Evolutionary conservation across 2,888 invertebrate species (phyloP).

Genomic region (Dasypogon diadema): DNA sequence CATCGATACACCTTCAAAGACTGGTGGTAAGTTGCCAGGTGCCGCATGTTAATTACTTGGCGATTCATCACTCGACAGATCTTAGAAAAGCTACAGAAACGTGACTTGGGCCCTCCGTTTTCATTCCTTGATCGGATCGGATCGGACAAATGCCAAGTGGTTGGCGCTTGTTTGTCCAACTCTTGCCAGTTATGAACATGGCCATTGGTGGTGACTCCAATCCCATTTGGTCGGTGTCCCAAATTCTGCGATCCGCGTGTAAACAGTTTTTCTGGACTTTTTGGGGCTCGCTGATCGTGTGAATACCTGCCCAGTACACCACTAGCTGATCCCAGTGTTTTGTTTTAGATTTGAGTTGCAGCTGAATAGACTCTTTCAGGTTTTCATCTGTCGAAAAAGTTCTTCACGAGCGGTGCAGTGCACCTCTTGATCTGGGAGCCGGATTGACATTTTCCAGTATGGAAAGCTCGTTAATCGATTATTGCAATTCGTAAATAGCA

Average conservation of each 20-base stretch:
- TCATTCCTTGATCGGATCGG: slow-evolving; percentile 14
- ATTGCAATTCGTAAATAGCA: not conserved
- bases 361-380: slow-evolving; percentile 1
- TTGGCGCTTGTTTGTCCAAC: slow-evolving; percentile 37
- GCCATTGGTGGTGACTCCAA: not conserved
- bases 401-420: not conserved
- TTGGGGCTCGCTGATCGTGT: not conserved
- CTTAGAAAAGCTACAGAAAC: slow-evolving; percentile 7
- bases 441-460: slow-evolving; percentile 27
- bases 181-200: not conserved
- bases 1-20: not conserved
- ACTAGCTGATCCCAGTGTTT: not conserved
- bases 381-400: not conserved
- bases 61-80: slow-evolving; percentile 22
- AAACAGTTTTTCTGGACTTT: not conserved
- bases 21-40: slow-evolving; percentile 1
- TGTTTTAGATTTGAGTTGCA: slow-evolving; percentile 15
- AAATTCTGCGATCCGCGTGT: slow-evolving; percentile 9
- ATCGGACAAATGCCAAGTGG: slow-evolving; percentile 38
- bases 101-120: slow-evolving; percentile 23
- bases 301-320: slow-evolving; percentile 22
- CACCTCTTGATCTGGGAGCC: slow-evolving; percentile 23
- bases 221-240: slow-evolving; percentile 21
- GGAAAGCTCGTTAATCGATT: slow-evolving; percentile 37
- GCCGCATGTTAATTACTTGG: slow-evolving; percentile 37